phyloP scores from a whole-genome alignment of 2,113 vertebrate genomes.

The Mormoops blainvillei region DNA sequence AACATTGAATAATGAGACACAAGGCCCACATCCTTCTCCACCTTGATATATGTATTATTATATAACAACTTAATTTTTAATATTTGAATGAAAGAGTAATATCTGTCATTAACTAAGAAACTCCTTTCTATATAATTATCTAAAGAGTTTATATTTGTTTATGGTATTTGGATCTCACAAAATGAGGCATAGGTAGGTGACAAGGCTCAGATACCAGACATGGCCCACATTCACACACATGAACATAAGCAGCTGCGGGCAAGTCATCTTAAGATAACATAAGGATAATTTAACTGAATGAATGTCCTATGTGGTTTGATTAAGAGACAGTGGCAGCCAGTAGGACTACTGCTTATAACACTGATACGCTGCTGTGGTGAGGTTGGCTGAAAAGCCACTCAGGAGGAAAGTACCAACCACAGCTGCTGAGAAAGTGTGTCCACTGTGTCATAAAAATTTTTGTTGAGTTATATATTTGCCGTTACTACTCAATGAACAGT shows the following conservation, averaged over 20 bases:
- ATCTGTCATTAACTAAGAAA: neutral
- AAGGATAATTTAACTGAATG: neutral
- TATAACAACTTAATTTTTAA: neutral
- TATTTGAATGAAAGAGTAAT: conserved; percentile 38
- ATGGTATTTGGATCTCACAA: neutral
- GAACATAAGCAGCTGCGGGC: neutral
- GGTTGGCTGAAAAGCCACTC: neutral
- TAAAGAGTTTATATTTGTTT: neutral
- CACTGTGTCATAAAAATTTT: neutral
- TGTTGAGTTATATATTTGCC: neutral
- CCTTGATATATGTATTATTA: neutral
- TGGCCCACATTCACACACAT: neutral
- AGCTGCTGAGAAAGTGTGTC: neutral
- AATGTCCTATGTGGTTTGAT: neutral
- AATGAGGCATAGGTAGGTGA: neutral
- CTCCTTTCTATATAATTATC: neutral
- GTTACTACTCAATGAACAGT: neutral
- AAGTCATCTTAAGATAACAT: neutral
- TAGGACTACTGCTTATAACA: neutral
- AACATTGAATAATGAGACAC: neutral
- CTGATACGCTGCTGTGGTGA: neutral
- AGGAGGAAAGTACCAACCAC: neutral
- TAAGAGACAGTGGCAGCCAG: neutral
- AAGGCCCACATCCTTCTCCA: neutral
- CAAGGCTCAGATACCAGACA: neutral